Percentiles rank a stretch among this genome's conserved stretches.
Conservation (phyloP, 64 coral and sea anemone genomes). For the Catalaphyllia jardinei region DNA sequence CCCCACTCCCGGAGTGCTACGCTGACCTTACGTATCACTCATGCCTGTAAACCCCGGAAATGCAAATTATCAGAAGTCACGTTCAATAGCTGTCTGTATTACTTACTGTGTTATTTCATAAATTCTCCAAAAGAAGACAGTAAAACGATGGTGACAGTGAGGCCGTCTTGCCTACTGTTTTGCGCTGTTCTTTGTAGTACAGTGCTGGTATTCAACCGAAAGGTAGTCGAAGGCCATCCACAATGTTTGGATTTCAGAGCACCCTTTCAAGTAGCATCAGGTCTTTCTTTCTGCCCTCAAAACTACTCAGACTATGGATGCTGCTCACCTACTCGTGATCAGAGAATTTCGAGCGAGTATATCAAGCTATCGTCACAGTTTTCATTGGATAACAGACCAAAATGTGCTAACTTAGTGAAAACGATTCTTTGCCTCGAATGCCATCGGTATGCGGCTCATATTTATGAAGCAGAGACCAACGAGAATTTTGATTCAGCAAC, state of each 20-base stretch:
- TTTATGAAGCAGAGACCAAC: conserved; percentile 70
- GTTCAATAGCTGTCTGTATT: not conserved
- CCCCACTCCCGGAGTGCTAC: too few relatives aligned
- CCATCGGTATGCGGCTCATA: conserved; percentile 86
- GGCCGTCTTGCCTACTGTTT: not conserved
- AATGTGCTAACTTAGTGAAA: conserved; percentile 60
- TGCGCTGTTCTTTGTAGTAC: not conserved
- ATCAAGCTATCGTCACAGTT: conserved; percentile 24
- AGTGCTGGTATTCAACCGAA: not conserved
- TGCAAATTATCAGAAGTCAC: not conserved
- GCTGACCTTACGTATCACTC: too few relatives aligned
- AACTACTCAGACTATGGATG: conserved; percentile 79
- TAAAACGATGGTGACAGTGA: not conserved
- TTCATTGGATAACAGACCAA: conserved; percentile 25
- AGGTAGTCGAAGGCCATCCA: conserved; percentile 54
- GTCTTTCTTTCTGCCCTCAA: conserved; percentile 54
- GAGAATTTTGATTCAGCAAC: conserved; percentile 29
- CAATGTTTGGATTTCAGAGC: conserved; percentile 90
- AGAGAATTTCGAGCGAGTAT: conserved; percentile 33
- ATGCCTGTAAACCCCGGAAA: too few relatives aligned
- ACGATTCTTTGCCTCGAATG: conserved; percentile 88
- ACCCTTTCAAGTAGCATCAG: conserved; percentile 68
- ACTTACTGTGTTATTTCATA: too few relatives aligned
- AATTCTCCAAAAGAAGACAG: too few relatives aligned
- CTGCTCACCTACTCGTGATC: conserved; percentile 52